Conservation (phyloP, 2,113 vertebrate genomes). For the Oncorhynchus gorbuscha region DNA sequence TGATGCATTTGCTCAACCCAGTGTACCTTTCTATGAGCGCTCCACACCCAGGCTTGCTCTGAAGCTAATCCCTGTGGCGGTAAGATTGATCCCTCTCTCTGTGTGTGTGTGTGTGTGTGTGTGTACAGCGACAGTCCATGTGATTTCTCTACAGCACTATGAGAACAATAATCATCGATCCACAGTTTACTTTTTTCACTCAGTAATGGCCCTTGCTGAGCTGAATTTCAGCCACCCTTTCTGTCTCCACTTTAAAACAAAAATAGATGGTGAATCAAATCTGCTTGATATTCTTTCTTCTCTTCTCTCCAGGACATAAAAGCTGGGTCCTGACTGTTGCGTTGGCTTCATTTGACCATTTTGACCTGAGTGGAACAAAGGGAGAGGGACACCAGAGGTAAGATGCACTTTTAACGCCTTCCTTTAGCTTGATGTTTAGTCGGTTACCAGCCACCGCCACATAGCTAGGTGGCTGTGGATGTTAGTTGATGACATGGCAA, state of each 20-base stretch:
- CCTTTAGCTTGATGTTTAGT: neutral
- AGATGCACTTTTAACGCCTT: slow-evolving; percentile 17
- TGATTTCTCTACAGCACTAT: slow-evolving; percentile 16
- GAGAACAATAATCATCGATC: slow-evolving; percentile 14
- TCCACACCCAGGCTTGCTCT: slow-evolving; percentile 34
- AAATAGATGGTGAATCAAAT: slow-evolving; percentile 12
- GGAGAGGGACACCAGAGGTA: slow-evolving; percentile 61
- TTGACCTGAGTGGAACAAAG: slow-evolving; percentile 49
- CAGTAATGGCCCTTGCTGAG: slow-evolving; percentile 19
- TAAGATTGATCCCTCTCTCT: slow-evolving; percentile 22
- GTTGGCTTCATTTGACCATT: slow-evolving; percentile 48
- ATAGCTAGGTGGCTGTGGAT: too few relatives aligned
- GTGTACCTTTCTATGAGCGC: neutral
- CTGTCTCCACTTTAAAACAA: slow-evolving; percentile 9
- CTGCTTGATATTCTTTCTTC: slow-evolving; percentile 5
- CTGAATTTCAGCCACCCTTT: neutral
- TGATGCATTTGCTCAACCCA: slow-evolving; percentile 30
- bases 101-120: slow-evolving; percentile 23
- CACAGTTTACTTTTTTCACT: slow-evolving; percentile 13
- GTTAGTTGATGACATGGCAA: too few relatives aligned
- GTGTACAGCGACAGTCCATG: slow-evolving; percentile 19
- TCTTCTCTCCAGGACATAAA: slow-evolving; percentile 33
- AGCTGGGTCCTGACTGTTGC: slow-evolving; percentile 28
- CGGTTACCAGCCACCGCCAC: neutral
- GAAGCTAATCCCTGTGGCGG: slow-evolving; percentile 53